Evolutionary conservation across 2,797 vertebrate genomes (phyloP).

Genomic region (Tapirus indicus): DNA sequence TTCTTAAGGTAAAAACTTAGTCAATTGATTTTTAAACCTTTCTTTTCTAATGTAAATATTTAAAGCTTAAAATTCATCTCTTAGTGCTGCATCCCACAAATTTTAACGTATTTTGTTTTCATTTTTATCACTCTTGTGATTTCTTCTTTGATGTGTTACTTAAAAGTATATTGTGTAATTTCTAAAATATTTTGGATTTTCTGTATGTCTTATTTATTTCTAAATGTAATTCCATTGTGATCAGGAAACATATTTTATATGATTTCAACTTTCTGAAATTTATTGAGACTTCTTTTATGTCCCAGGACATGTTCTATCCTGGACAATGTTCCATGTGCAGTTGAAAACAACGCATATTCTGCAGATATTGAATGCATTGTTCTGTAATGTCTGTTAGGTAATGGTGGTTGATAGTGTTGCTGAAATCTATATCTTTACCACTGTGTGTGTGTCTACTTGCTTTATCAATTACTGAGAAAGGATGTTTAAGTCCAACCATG

Average conservation of each 20-base stretch:
- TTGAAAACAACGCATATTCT: not conserved
- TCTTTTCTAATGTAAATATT: not conserved
- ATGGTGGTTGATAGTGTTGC: not conserved
- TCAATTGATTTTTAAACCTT: not conserved
- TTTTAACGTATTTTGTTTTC: not conserved
- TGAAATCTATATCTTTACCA: not conserved
- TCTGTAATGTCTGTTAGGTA: not conserved
- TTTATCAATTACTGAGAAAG: not conserved
- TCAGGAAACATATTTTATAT: not conserved
- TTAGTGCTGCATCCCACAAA: not conserved
- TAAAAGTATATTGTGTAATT: not conserved
- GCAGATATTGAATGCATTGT: not conserved
- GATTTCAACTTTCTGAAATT: slow-evolving; percentile 1
- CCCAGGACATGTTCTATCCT: not conserved
- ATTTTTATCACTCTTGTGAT: not conserved
- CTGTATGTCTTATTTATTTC: not conserved
- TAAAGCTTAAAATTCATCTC: not conserved
- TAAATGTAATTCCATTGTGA: not conserved
- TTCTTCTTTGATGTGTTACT: slow-evolving; percentile 1
- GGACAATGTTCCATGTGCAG: not conserved
- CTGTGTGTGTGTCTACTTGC: not conserved
- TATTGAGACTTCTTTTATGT: not conserved
- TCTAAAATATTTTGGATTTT: not conserved
- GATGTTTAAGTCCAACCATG: not conserved
- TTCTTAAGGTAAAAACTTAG: not conserved